Evolutionary conservation across 2,113 vertebrate species (phyloP), one percentile per base, ranked within the genome.

Genomic region (Hoplias malabaricus): DNA sequence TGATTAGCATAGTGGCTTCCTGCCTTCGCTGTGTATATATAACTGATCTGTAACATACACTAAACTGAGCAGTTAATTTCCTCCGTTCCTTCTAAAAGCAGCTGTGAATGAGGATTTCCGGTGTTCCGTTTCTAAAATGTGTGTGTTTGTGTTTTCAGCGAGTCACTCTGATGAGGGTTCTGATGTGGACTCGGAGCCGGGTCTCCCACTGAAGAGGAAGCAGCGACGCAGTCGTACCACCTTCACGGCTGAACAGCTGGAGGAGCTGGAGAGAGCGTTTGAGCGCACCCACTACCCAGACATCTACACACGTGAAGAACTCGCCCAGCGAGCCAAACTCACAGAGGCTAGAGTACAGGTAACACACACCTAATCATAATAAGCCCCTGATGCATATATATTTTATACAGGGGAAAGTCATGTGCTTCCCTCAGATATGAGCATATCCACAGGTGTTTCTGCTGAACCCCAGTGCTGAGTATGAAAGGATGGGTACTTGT

Each of bases 231-330:
- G 97, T 80, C 93, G 98, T 19, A 99, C 98, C 69, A 99, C 98
- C 46, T 99, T 99, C 88, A 98, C 97, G 0, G 96, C 98, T 0
- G 98, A 99, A 75, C 98, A 99, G 82, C 93, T 99, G 69, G 98
- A 99, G 84, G 97, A 99, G 78, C 91, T 99, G 86, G 98, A 99
- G 80, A 91, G 96, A 29, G 97, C 98, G 66, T 99, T 99, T 7
- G 98, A 99, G 83, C 94, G 98, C 80, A 99, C 98, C 7, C 98
- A 99, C 82, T 99, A 99, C 84, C 98, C 98, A 0, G 98, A 99
- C 79, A 99, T 99, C 84, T 99, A 99, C 80, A 99, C 98, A 0
- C 86, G 98, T n/a, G 98, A 99, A 89, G 98, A 99, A 77, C 94
- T 99, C 75, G 98, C 98, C 0, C 98, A 99, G 88, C 89, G 98